A percentile compares a stretch with the other conserved stretches of the same genome.
Conservation (phyloP, 2,888 invertebrate species). For the Cactoblastis cactorum region DNA sequence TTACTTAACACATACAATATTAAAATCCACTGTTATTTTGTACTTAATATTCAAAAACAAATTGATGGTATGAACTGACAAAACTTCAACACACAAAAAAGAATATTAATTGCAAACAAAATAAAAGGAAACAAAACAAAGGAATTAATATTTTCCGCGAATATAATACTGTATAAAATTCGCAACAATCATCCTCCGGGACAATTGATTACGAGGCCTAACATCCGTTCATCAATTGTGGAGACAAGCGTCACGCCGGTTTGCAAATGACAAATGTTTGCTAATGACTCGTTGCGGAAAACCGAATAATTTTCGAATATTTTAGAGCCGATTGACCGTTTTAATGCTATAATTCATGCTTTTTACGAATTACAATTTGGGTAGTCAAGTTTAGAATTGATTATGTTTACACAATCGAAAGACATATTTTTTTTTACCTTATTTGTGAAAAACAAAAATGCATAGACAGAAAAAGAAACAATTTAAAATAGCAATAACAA, state of each 20-base stretch:
- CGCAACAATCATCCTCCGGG: constrained; percentile 54
- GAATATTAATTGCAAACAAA: not conserved
- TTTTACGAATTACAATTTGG: no score
- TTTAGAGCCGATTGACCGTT: constrained; percentile 33
- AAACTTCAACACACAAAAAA: not conserved
- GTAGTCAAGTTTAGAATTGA: no score
- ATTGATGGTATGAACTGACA: no score
- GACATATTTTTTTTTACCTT: no score
- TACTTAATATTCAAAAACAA: no score
- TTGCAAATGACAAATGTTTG: constrained; percentile 74
- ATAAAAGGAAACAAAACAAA: constrained; percentile 22
- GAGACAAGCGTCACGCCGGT: constrained; percentile 66
- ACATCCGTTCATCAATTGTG: constrained; percentile 72
- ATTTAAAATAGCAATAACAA: no score
- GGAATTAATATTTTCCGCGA: constrained; percentile 35
- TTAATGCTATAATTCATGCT: not conserved
- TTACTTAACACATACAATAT: no score
- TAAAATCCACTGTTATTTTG: no score
- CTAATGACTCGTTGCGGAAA: constrained; percentile 63
- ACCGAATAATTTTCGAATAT: constrained; percentile 59
- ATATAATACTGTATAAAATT: constrained; percentile 45
- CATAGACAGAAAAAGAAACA: no score
- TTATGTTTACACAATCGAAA: no score
- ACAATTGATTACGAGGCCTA: constrained; percentile 68
- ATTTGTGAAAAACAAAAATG: no score